Conservation (phyloP, 1,140 invertebrate species). For the Drosophila cardini region DNA sequence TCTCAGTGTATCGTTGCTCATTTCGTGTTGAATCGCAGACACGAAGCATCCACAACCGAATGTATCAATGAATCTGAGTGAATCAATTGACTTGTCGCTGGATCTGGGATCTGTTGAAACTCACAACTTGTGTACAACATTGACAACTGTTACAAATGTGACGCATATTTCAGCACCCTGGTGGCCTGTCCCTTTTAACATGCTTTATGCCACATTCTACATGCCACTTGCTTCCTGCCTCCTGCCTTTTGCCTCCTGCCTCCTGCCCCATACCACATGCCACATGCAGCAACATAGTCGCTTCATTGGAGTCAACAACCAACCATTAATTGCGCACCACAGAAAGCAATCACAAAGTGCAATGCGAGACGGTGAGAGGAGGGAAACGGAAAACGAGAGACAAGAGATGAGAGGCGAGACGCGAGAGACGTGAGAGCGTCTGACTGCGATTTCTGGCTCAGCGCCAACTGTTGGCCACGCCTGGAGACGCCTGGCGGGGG, state of each 20-base stretch:
- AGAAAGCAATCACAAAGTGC: conserved; percentile 76
- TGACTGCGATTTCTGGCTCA: conserved; percentile 11
- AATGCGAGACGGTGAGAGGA: conserved; percentile 36
- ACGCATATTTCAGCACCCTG: conserved; percentile 27
- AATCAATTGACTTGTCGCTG: conserved; percentile 32
- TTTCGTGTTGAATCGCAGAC: no score
- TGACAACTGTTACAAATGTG: conserved; percentile 40
- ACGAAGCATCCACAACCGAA: neutral
- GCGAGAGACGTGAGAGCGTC: conserved; percentile 6
- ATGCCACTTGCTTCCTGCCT: neutral
- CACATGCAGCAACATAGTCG: conserved; percentile 4
- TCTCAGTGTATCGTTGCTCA: no score
- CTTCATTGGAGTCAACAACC: conserved; percentile 23
- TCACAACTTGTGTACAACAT: neutral
- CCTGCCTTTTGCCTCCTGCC: neutral
- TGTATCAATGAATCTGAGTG: conserved; percentile 9
- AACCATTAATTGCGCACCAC: conserved; percentile 74
- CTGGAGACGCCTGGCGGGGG: no score
- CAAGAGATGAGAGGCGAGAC: no score
- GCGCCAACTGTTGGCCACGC: neutral
- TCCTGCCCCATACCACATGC: neutral
- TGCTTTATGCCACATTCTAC: neutral
- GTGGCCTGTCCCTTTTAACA: neutral
- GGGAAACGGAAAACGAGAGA: neutral
- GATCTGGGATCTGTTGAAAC: neutral